Conservation (phyloP, 2,888 invertebrate species). For the Nezara viridula region DNA sequence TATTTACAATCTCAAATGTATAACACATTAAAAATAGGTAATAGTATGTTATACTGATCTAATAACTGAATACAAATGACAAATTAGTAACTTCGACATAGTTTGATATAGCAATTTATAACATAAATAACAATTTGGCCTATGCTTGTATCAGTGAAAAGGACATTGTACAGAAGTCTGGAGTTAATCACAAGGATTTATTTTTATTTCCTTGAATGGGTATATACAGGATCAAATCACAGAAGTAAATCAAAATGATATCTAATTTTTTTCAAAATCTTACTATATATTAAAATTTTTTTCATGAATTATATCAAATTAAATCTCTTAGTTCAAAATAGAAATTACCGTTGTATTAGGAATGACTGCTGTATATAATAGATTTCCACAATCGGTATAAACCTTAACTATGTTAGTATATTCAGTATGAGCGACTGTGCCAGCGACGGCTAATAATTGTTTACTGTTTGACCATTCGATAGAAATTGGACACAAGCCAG, state of each 20-base stretch:
- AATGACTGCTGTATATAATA: slow-evolving; percentile 84
- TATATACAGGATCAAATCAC: not conserved
- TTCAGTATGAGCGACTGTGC: slow-evolving; percentile 73
- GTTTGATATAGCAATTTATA: too few species aligned
- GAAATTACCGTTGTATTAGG: slow-evolving; percentile 79
- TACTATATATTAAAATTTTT: too few species aligned
- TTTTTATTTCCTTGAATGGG: not conserved
- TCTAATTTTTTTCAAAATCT: not conserved
- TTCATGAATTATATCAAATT: too few species aligned
- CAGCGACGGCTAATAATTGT: slow-evolving; percentile 92
- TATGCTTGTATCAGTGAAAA: not conserved
- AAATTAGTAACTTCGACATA: not conserved
- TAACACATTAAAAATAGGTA: too few species aligned
- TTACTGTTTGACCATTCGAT: slow-evolving; percentile 98
- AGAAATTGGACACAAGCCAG: slow-evolving; percentile 84
- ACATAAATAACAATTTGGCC: too few species aligned
- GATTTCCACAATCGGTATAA: slow-evolving; percentile 87
- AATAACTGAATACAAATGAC: not conserved
- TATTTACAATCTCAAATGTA: not conserved
- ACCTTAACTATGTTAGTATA: slow-evolving; percentile 90
- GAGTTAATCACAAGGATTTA: not conserved
- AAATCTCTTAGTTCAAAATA: not conserved
- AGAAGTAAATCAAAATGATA: not conserved
- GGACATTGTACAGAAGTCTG: too few species aligned
- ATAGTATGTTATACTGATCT: not conserved